Base-by-base conservation (phyloP, 1,140 invertebrate genomes). In the Penaeus chinensis region DNA sequence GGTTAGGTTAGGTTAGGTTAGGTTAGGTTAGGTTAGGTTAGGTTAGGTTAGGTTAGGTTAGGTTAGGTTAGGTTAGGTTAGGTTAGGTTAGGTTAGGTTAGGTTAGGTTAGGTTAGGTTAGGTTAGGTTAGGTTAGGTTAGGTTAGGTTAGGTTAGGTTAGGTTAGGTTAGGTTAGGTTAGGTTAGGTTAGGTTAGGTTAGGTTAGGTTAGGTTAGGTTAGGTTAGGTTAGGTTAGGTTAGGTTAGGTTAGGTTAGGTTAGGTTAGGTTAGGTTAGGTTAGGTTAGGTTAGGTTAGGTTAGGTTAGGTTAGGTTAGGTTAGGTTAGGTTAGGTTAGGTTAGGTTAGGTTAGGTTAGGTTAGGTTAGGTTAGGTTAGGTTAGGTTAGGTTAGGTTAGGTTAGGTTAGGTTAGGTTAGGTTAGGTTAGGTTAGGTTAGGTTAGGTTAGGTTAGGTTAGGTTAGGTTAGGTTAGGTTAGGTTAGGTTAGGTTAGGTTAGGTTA, bases 381-480 rank as follows among this genome's bases (percentile, higher is more conserved):
- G 63, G 63, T 65, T 65, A 65, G 63, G 63, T 65, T 65, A 18
- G 63, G 63, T 65, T 65, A 18, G 63, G 63, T 65, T 65, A 65
- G 16, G 63, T 65, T 65, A 65, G 63, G 63, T n/a, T 65, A 65
- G 63, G 63, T 65, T 65, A 65, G 63, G 63, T 65, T 65, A 65
- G 63, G 47, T 81, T 81, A 81, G 79, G 47, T 81, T 81, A 81
- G 47, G 27, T 81, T 81, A 81, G 54, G 79, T 81, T 81, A 81
- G 79, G 63, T 65, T 65, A 65, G 63, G 63, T 65, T 65, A 65
- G 63, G n/a, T 18, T 65, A 65, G 63, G 63, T 65, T 65, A 65
- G 63, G 63, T 24, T 65, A 65, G 63, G 63, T 65, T 65, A 65
- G 63, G 63, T 65, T 65, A 65, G 63, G 63, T 65, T 65, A 65